Base-by-base conservation (phyloP, 2,797 vertebrate species). In the Acestrorhynchus altus region DNA sequence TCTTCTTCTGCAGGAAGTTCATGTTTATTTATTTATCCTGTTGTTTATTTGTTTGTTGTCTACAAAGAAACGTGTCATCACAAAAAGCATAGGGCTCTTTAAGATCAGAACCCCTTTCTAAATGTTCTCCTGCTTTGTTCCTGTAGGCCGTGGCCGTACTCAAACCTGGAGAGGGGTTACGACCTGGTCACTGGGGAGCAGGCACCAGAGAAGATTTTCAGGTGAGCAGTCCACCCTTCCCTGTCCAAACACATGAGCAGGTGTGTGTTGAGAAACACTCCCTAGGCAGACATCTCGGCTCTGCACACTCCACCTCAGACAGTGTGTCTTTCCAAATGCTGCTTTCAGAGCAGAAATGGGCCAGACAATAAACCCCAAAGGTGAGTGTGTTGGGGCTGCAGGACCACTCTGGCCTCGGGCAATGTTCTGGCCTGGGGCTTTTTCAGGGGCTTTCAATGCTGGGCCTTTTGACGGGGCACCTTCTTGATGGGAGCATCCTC, bases 141-240 rank as follows among this genome's bases (percentile, higher is more conserved):
- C 63, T 44, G 0, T 86, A 99, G 98, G 83, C 98, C 98, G 0
- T 99, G 98, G 98, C 98, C 98, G 7, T 99, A 99, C 52, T 97
- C 96, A 0, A 98, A 97, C 0, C 91, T 99, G 1, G 98, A 99
- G 88, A 94, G 95, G 73, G 98, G 98, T 66, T 99, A 99, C 0
- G 97, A 99, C 89, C 90, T 99, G 86, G 97, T 99, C 74, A 99
- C 96, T 0, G 98, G 98, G 42, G 95, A 98, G 79, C 98, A 99
- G 85, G 97, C 98, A 0, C 97, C 98, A 0, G 98, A 99, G 92
- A 97, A 96, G 87, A 98, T 99, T 77, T 98, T 99, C 94, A 97
- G 98, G 98, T 99, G 92, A 93, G 91, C 20, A 63, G 8, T 86
- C 67, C 8, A 20, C 68, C 10, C 80, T 54, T 49, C 46, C 44